These are phyloP conservation scores for Diarsia rubi DNA, from an alignment of 2,888 invertebrate species.

Conservation along the genomic window DNA sequence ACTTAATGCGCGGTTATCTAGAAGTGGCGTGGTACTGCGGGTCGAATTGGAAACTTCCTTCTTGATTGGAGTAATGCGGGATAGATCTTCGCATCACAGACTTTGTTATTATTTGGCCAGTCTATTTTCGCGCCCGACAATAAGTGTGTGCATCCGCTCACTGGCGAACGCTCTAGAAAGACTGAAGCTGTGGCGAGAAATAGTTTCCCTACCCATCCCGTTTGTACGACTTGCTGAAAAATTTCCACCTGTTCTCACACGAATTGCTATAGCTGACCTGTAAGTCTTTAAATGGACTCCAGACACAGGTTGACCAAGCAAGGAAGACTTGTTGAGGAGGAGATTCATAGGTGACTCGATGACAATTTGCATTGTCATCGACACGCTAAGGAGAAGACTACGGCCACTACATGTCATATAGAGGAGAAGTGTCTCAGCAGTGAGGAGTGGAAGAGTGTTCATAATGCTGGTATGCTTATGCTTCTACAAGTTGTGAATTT, in stretches of 20 bases:
- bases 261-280: too few relatives aligned
- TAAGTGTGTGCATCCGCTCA: too few relatives aligned
- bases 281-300: too few relatives aligned
- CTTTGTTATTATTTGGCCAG: not conserved
- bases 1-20: constrained; percentile 37
- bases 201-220: too few relatives aligned
- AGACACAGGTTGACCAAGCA: too few relatives aligned
- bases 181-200: too few relatives aligned
- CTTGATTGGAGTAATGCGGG: constrained; percentile 17
- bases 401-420: not conserved
- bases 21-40: constrained; percentile 33
- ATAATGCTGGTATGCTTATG: not conserved
- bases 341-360: too few relatives aligned
- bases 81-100: not conserved
- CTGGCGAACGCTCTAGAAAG: too few relatives aligned
- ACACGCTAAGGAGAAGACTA: not conserved
- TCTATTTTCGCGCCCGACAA: not conserved
- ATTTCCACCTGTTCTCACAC: too few relatives aligned
- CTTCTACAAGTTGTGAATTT: not conserved
- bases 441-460: not conserved
- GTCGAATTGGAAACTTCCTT: constrained; percentile 27
- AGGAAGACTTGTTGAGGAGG: too few relatives aligned
- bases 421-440: not conserved
- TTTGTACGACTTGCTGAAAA: too few relatives aligned
- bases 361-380: too few relatives aligned